Evolutionary conservation across 2,888 invertebrate genomes (phyloP), one percentile per base, ranked within the genome.

Genomic region (Bugulina stolonifera): DNA sequence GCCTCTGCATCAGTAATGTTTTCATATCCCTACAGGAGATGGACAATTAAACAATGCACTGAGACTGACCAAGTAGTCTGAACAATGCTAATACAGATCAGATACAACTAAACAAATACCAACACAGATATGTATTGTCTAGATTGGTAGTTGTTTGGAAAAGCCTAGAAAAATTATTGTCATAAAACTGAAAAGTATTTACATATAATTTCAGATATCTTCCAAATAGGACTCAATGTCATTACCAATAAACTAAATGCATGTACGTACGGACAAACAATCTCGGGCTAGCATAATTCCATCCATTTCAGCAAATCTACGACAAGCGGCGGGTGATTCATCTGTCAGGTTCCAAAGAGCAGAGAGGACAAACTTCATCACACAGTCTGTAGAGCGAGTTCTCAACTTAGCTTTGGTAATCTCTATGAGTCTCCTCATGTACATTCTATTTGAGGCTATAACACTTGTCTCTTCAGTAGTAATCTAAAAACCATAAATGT

Each of bases 311-410:
- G 91, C 84, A 80, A 91, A 91, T 18, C 89, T 89, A 73, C 86
- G 84, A 79, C 91, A 91, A 0, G 91, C 90, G 29, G 87, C 87
- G 0, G 90, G 89, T 75, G 90, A 90, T 81, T 91, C 91, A 81
- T 91, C 91, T 69, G 91, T 91, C 69, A 91, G 85, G 83, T 91
- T 91, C 91, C 91, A 91, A 34, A 91, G 85, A 35, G 91, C 91
- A 79, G 90, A 90, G 69, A 91, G 85, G 0, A 91, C 90, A 80
- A 91, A 91, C 80, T 90, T 90, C 83, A 91, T 87, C 1, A 91
- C 91, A 74, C 90, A 89, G 79, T 91, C 90, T 2, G 81, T 78
- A 52, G 75, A 73, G 34, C 77, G 76, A 18, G 74, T 75, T 23
- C 78, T 85, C 74, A 88, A 85, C 78, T 88, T 88, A 54, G 86